Conservation (phyloP, 30 jellyfish, hydroid and myxozoan genomes). For the Cassiopea xamachana region DNA sequence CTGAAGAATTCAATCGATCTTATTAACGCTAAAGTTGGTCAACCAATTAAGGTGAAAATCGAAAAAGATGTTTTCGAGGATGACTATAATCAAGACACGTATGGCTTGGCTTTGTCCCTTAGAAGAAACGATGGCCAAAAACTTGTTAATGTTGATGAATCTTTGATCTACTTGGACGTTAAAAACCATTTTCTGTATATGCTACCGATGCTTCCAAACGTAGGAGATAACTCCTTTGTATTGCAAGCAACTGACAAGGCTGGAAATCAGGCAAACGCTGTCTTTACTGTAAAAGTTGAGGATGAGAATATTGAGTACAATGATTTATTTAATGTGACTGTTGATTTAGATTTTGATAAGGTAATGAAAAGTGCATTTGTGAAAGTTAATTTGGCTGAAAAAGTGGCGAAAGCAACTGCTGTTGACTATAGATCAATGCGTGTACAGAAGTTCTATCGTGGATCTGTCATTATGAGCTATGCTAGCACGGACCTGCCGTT, state of each 20-base stretch:
- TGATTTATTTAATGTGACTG: constrained; percentile 73
- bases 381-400: constrained; percentile 70
- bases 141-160: constrained; percentile 46
- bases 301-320: constrained; percentile 59
- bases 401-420: constrained; percentile 73
- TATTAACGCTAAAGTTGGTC: constrained; percentile 48
- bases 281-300: constrained; percentile 73
- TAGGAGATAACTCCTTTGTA: constrained; percentile 69
- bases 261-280: constrained; percentile 76
- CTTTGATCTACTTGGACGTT: constrained; percentile 74
- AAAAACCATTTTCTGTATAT: constrained; percentile 48
- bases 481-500: constrained; percentile 52
- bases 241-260: constrained; percentile 85
- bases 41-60: constrained; percentile 52
- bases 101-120: constrained; percentile 55
- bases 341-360: constrained; percentile 53
- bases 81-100: constrained; percentile 74
- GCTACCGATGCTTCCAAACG: constrained; percentile 47
- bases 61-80: constrained; percentile 77
- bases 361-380: constrained; percentile 51
- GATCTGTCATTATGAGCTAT: constrained; percentile 83
- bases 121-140: constrained; percentile 41
- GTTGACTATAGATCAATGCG: constrained; percentile 62
- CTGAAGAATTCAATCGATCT: constrained; percentile 64
- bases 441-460: constrained; percentile 62